Evolutionary conservation across 64 coral and sea anemone species (phyloP), one percentile per base, ranked within the genome.

Genomic region (Montipora foliosa): DNA sequence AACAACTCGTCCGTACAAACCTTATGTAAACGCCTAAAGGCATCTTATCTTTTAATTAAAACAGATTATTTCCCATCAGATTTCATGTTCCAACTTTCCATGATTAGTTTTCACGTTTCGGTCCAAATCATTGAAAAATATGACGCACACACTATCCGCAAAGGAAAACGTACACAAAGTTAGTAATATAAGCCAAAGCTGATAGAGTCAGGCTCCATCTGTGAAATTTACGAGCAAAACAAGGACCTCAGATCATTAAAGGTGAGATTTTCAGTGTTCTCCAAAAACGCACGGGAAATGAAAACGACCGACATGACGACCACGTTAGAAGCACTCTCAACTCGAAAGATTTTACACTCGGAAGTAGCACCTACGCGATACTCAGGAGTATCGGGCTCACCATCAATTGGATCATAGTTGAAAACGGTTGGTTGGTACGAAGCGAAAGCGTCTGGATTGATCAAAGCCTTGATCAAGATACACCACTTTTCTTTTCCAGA

Each of bases 221-320:
- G 29, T 37, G 29, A 37, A 37, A 37, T 37, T 37, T 37, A 37
- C 29, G 29, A 37, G 29, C 29, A 37, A 61, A 62, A 78, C 4
- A 82, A 64, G 16, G 21, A 64, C 53, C 4, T 57, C 78, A 22
- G 10, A 11, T 74, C 21, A 10, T 74, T 6, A 74, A 74, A 74
- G 24, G 71, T 74, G 1, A 24, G 71, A 37, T 74, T 37, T 74
- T 0, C 20, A 10, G 71, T 74, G 21, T 79, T 73, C 75, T 93
- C 75, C 45, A 93, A 76, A 79, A 93, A 84, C n/a, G 24, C 53
- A 17, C 24, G 1, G 49, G 81, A 37, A 14, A 93, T 76, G 64
- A 93, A 93, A 5, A 93, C 37, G 17, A 93, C 0, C 11, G 91
- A 93, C 19, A 20, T 83, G 47, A 93, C 91, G 2, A 87, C 91